Conservation (phyloP, 2,888 invertebrate species). For the Ormyrus nitidulus region DNA sequence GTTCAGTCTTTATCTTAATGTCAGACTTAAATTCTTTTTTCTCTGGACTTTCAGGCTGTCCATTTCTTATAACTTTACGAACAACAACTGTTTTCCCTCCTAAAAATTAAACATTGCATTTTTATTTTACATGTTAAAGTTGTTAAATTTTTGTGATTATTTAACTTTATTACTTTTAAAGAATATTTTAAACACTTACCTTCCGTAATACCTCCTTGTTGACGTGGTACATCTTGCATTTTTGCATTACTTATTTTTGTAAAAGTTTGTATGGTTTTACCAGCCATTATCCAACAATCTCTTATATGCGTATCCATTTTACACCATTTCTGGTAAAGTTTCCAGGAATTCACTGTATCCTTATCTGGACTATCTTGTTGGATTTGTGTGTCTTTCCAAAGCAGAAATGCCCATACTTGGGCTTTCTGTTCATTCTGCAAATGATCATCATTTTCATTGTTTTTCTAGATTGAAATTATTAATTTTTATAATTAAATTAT, state of each 20-base stretch:
- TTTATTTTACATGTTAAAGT: constrained; percentile 5
- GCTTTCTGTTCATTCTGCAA: constrained; percentile 85
- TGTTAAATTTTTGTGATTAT: not conserved
- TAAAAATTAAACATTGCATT: constrained; percentile 34
- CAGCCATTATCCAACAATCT: constrained; percentile 88
- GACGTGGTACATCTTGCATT: constrained; percentile 78
- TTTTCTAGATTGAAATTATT: not conserved
- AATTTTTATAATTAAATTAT: not conserved
- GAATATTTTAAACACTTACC: constrained; percentile 30
- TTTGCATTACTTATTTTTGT: constrained; percentile 83
- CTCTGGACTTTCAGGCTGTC: constrained; percentile 70
- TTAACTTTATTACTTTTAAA: not conserved
- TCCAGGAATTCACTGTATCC: constrained; percentile 83
- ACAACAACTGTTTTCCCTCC: constrained; percentile 69
- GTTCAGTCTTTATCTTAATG: constrained; percentile 64
- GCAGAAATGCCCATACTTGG: constrained; percentile 89
- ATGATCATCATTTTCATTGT: not conserved
- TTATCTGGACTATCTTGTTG: constrained; percentile 76
- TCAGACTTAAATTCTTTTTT: constrained; percentile 66
- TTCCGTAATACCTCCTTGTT: constrained; percentile 58
- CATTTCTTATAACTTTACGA: constrained; percentile 72
- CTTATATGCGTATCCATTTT: constrained; percentile 85
- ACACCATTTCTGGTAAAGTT: constrained; percentile 89
- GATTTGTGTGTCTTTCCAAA: constrained; percentile 85
- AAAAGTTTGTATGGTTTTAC: constrained; percentile 84